A percentile compares a stretch with the other conserved stretches of the same genome.
Conservation (phyloP, 2,113 vertebrate genomes). For the Peromyscus maniculatus region DNA sequence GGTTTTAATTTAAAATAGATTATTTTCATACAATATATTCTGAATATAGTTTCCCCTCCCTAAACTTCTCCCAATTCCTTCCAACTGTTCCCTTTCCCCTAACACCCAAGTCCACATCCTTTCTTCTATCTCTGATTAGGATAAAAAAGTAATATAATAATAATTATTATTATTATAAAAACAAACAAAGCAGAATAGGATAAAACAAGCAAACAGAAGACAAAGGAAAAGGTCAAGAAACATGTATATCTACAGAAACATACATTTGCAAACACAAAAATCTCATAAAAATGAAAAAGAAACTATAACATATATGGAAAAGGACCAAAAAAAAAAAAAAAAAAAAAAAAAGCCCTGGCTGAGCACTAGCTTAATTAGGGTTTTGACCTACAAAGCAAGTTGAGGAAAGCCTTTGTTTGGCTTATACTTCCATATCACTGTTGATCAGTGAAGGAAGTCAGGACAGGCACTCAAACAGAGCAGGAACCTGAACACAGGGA, state of each 20-base stretch:
- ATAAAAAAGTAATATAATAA: neutral
- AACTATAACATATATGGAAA: neutral
- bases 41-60: neutral
- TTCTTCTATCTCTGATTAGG: neutral
- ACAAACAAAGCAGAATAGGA: neutral
- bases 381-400: neutral
- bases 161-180: neutral
- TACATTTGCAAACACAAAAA: neutral
- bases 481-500: neutral
- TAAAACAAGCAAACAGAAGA: neutral
- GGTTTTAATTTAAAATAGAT: neutral
- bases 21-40: neutral
- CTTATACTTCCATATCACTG: neutral
- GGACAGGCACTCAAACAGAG: too few relatives aligned
- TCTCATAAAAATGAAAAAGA: neutral
- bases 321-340: too few relatives aligned
- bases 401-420: neutral
- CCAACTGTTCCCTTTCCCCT: neutral
- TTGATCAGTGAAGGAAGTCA: neutral
- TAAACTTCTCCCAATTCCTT: too few relatives aligned
- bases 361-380: neutral
- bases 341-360: too few relatives aligned
- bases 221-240: neutral
- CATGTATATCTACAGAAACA: neutral
- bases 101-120: neutral